These are phyloP conservation scores for Synergus laeviventris DNA, from an alignment of 2,888 invertebrate species.

Conservation along the genomic window DNA sequence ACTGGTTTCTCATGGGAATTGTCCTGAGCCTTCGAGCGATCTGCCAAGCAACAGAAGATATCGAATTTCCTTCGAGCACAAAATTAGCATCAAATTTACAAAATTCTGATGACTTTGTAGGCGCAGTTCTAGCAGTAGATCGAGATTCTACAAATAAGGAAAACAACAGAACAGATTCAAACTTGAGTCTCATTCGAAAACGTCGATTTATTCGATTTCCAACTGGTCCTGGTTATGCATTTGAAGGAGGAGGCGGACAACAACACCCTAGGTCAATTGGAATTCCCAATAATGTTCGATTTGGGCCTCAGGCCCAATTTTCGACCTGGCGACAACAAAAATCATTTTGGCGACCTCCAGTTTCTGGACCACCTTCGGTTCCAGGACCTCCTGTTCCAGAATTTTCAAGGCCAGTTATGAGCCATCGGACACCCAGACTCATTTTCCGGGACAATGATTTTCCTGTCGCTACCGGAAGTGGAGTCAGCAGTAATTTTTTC, in stretches of 20 bases:
- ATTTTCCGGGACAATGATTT: conserved; percentile 73
- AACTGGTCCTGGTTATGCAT: conserved; percentile 59
- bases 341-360: conserved; percentile 67
- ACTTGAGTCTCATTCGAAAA: conserved; percentile 50
- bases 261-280: conserved; percentile 20
- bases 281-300: conserved; percentile 56
- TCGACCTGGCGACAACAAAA: conserved; percentile 71
- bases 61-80: background rate
- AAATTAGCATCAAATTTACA: conserved; percentile 20
- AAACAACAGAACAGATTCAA: conserved; percentile 45
- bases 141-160: conserved; percentile 10
- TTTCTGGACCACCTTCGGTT: conserved; percentile 48
- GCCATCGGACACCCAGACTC: conserved; percentile 71
- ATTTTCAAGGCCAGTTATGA: conserved; percentile 69
- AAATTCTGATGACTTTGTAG: conserved; percentile 6
- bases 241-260: conserved; percentile 57
- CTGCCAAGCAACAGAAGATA: conserved; percentile 49
- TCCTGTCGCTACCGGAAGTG: conserved; percentile 63
- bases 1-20: conserved; percentile 67
- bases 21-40: conserved; percentile 59
- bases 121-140: conserved; percentile 26
- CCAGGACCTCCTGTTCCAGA: conserved; percentile 50
- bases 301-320: conserved; percentile 55
- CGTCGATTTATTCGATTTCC: conserved; percentile 70
- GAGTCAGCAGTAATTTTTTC: conserved; percentile 66